Percentiles rank a stretch among this genome's conserved stretches.
Evolutionary conservation across 2,797 vertebrate species (phyloP).

Genomic region (Sebastes taczanowskii): DNA sequence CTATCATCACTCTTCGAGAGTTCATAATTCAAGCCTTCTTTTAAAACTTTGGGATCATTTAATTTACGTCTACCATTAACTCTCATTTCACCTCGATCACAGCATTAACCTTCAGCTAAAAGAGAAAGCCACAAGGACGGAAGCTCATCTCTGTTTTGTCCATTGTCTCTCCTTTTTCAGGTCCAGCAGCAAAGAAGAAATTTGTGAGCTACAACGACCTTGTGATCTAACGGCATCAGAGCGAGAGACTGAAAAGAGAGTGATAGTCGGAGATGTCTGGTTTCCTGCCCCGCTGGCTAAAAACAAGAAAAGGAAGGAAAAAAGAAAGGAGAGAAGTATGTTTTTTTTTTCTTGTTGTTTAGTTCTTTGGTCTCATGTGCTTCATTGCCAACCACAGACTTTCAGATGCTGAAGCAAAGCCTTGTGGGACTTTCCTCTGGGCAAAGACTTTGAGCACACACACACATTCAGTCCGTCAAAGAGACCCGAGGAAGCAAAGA

Average conservation of each 20-base stretch:
- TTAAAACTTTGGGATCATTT: background rate
- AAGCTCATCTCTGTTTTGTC: background rate
- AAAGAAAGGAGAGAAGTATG: conserved; percentile 8
- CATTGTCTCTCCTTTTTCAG: conserved; percentile 69
- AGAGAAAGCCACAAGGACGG: background rate
- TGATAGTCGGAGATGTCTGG: conserved; percentile 67
- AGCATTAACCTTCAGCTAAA: background rate
- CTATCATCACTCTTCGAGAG: conserved; percentile 5
- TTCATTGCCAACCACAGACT: conserved; percentile 55
- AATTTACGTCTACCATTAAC: background rate
- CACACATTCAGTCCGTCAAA: conserved; percentile 20
- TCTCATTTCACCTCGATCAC: background rate
- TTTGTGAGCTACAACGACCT: conserved; percentile 95
- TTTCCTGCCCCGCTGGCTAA: conserved; percentile 69
- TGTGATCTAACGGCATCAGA: conserved; percentile 85
- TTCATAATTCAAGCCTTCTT: conserved; percentile 29
- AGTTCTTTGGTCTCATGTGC: conserved; percentile 62
- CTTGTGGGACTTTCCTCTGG: conserved; percentile 37
- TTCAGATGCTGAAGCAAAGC: conserved; percentile 37
- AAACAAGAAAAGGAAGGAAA: conserved; percentile 2
- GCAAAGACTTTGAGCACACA: background rate
- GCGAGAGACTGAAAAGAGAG: conserved; percentile 32
- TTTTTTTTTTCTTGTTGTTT: conserved; percentile 49
- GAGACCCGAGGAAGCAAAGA: background rate
- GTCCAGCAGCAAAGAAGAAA: conserved; percentile 94